phyloP scores from a whole-genome alignment of 53 echinoderm and acorn worm species.

The Glandiceps talaboti region DNA sequence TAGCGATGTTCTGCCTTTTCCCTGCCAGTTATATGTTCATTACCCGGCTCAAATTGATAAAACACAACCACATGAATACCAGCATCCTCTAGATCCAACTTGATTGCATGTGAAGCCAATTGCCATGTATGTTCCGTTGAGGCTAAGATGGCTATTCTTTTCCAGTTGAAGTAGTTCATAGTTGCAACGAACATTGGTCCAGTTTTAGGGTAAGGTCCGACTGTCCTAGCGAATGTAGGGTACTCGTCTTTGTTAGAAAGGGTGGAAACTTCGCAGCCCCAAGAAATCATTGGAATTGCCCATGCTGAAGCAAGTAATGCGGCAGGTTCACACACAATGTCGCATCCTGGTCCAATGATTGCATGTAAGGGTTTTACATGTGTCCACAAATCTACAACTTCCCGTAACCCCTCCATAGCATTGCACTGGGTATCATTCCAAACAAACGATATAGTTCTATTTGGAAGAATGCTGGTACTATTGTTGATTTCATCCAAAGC shows the following conservation, averaged over 20 bases:
- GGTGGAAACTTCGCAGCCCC: conserved; percentile 35
- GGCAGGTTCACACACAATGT: conserved; percentile 50
- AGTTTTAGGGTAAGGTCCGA: conserved; percentile 38
- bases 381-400: conserved; percentile 36
- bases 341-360: conserved; percentile 56
- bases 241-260: conserved; percentile 43
- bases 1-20: conserved; percentile 2
- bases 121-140: conserved; percentile 49
- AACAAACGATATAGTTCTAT: conserved; percentile 21
- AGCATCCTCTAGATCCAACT: conserved; percentile 15
- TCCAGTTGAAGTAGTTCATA: conserved; percentile 28
- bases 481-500: conserved; percentile 32
- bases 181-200: conserved; percentile 31
- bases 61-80: conserved; percentile 19
- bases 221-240: conserved; percentile 45
- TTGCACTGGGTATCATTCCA: conserved; percentile 62
- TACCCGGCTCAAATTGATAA: conserved; percentile 39
- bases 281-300: conserved; percentile 63
- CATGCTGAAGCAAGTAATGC: conserved; percentile 58
- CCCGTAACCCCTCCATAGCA: conserved; percentile 26
- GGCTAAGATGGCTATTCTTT: conserved; percentile 34
- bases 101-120: conserved; percentile 39
- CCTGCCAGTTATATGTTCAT: conserved; percentile 1
- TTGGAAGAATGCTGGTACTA: conserved; percentile 17
- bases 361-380: conserved; percentile 26